Percentiles rank a stretch among this genome's conserved stretches.
Conservation (phyloP, 1,140 invertebrate species). For the Linepithema humile region DNA sequence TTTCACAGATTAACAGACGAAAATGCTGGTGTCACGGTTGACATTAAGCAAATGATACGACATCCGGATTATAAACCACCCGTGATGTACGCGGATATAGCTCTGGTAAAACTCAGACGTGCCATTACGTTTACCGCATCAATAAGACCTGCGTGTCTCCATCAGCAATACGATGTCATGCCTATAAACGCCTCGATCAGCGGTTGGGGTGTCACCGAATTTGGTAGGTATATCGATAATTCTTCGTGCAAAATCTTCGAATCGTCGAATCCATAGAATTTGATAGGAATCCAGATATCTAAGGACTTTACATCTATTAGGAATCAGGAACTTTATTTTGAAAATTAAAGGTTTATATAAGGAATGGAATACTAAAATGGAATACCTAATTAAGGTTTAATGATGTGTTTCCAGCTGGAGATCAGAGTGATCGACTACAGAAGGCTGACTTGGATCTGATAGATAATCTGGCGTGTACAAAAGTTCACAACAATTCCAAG, state of each 20-base stretch:
- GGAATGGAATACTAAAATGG: not conserved
- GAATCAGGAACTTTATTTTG: not conserved
- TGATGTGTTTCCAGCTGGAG: constrained; percentile 57
- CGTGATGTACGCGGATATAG: constrained; percentile 87
- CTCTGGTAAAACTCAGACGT: constrained; percentile 84
- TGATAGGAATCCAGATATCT: not conserved
- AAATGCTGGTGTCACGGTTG: constrained; percentile 42
- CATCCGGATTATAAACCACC: constrained; percentile 85
- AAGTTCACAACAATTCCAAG: constrained; percentile 78
- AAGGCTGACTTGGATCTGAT: constrained; percentile 87
- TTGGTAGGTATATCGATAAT: constrained; percentile 77
- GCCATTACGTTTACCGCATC: constrained; percentile 80
- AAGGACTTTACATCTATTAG: not conserved
- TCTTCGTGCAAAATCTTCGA: not conserved
- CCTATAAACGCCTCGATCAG: constrained; percentile 81
- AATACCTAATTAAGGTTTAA: not conserved
- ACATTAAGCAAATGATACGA: constrained; percentile 68
- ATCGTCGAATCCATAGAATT: not conserved
- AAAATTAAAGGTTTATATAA: not conserved
- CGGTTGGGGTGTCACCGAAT: constrained; percentile 85
- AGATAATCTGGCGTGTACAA: constrained; percentile 83
- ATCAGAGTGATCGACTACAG: constrained; percentile 86
- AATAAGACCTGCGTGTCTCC: constrained; percentile 86
- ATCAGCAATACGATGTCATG: constrained; percentile 77
- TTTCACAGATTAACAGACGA: constrained; percentile 42